A percentile compares a stretch with the other conserved stretches of the same genome.
Evolutionary conservation across 2,888 invertebrate species (phyloP).

Genomic region (Mythimna ferrago): DNA sequence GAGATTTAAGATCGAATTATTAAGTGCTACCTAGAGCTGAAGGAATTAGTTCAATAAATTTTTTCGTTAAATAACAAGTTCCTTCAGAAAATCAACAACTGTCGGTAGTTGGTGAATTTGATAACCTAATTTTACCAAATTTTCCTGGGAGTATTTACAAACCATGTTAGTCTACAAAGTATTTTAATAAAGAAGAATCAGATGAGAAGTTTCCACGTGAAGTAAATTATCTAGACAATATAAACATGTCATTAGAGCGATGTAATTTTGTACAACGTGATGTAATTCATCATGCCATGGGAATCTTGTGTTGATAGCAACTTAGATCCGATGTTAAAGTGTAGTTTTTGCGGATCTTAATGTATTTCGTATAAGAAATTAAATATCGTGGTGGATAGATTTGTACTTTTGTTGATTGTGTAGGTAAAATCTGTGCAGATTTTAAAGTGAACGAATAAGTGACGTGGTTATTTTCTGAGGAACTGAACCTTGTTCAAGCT

Average conservation of each 20-base stretch:
- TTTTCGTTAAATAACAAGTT: background rate
- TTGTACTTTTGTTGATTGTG: background rate
- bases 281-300: constrained; percentile 54
- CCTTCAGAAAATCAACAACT: background rate
- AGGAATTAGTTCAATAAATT: background rate
- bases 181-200: constrained; percentile 25
- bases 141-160: constrained; percentile 5
- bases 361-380: constrained; percentile 34
- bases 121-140: background rate
- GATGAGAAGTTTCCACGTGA: constrained; percentile 45
- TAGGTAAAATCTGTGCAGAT: background rate
- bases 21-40: background rate
- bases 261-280: constrained; percentile 44
- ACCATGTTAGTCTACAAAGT: background rate
- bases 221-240: constrained; percentile 46
- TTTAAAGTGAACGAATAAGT: background rate
- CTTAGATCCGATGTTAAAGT: constrained; percentile 27
- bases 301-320: constrained; percentile 44
- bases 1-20: constrained; percentile 2
- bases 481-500: background rate
- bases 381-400: constrained; percentile 5
- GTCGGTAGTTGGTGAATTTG: constrained; percentile 2
- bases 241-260: constrained; percentile 49
- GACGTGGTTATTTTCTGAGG: background rate
- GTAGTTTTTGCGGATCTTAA: constrained; percentile 31